Percentiles rank a stretch among this genome's conserved stretches.
phyloP scores from a whole-genome alignment of 2,113 vertebrate genomes.

The Anolis sagrei region DNA sequence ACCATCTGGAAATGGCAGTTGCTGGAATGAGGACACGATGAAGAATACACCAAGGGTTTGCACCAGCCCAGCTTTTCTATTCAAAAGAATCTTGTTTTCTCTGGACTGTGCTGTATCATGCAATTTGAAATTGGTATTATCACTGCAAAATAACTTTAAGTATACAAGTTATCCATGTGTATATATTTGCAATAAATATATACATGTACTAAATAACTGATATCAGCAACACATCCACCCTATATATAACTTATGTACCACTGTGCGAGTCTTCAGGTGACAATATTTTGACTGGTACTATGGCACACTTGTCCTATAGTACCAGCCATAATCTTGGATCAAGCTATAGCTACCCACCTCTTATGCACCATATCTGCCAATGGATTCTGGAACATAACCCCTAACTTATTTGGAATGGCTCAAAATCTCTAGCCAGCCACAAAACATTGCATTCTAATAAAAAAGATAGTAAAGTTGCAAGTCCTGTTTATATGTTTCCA shows the following conservation, averaged over 20 bases:
- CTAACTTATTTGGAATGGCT: background rate
- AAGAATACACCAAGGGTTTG: background rate
- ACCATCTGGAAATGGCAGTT: background rate
- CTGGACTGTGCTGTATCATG: background rate
- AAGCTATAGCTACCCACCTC: background rate
- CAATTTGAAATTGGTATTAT: background rate
- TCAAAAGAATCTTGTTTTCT: too few relatives aligned
- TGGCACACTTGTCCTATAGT: background rate
- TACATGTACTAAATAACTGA: background rate
- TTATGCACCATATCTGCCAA: background rate
- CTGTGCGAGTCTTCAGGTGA: background rate
- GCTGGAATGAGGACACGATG: background rate
- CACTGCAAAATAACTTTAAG: background rate
- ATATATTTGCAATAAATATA: background rate
- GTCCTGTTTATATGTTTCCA: background rate
- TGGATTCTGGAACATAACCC: background rate
- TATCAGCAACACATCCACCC: background rate
- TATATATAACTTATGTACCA: too few relatives aligned
- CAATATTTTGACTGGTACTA: background rate
- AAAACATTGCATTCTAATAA: background rate
- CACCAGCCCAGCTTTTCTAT: background rate
- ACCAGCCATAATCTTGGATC: background rate
- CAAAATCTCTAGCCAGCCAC: background rate
- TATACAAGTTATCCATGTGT: background rate
- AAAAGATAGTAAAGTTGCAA: background rate